Evolutionary conservation across 2,888 invertebrate genomes (phyloP).

Genomic region (Lydus trimaculatus): DNA sequence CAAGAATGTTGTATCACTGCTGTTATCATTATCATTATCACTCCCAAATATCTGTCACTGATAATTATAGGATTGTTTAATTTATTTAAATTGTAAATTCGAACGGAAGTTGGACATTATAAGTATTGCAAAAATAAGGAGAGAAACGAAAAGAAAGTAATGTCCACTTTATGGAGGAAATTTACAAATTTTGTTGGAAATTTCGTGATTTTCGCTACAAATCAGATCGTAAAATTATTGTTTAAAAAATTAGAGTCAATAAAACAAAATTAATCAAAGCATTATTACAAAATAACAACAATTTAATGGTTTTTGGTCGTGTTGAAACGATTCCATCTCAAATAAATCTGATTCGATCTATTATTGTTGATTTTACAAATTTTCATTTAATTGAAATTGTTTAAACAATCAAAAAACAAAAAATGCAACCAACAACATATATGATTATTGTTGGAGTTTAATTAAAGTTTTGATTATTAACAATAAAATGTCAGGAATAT

Average conservation of each 20-base stretch:
- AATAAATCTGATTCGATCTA: conserved; percentile 2
- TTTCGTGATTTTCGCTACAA: background rate
- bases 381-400: background rate
- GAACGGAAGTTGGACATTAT: background rate
- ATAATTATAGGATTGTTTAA: background rate
- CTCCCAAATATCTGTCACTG: conserved; percentile 22
- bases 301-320: background rate
- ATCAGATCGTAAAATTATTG: background rate
- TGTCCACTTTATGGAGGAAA: background rate
- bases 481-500: background rate
- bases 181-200: background rate
- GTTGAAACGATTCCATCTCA: background rate
- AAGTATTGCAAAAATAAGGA: background rate
- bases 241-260: background rate
- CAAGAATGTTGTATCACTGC: conserved; percentile 15
- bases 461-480: background rate
- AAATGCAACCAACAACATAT: background rate
- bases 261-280: background rate
- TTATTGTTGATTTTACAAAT: background rate
- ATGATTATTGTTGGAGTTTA: background rate
- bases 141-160: background rate
- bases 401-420: too few relatives aligned
- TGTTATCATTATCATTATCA: conserved; percentile 18
- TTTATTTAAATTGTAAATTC: background rate
- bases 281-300: background rate